Base-by-base conservation (phyloP, 2,113 vertebrate species). In the Anseranas semipalmata region DNA sequence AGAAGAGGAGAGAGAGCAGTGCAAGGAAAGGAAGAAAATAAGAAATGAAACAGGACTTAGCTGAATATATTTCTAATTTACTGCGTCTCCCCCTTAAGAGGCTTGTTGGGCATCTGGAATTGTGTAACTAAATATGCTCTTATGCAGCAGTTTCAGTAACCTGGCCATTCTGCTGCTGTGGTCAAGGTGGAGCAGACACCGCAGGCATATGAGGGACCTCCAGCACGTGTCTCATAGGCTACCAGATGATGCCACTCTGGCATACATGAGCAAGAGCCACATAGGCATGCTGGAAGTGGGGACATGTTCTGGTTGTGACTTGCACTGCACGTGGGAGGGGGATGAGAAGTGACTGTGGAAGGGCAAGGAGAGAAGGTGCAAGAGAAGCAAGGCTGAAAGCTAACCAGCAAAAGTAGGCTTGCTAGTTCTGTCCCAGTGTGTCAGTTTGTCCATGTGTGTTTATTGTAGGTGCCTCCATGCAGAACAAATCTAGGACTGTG, bases 251-350 rank as follows among this genome's bases (percentile, higher is more conserved):
- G 27, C 30, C 21, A 60, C 1, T 0, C 14, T 43, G 55, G 30
- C 8, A 14, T 12, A 32, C 10, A 21, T 22, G 13, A 48, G 19
- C 10, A 53, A 41, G 25, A 78, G 43, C 28, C 39, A 65, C 4
- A 12, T n/a, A 45, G 39, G 19, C 1, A 1, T 4, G 20, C 19
- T n/a, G 20, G 18, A 65, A 55, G 19, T 20, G 4, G 50, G 68
- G 68, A 68, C 6, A 14, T 30, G 8, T 76, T 67, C 43, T 77
- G 30, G 14, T 86, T 18, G 16, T 14, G 53, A 80, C 11, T 39
- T 3, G 1, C 14, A 28, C 8, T 46, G 50, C 8, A 43, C 5
- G 22, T 41, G 10, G 15, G 15, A 39, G 7, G n/a, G 2, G 4
- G 27, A 82, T 10, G 12, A 71, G 41, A 30, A 1, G 0, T 37